A percentile compares a stretch with the other conserved stretches of the same genome.
These are phyloP conservation scores for Triops longicaudatus DNA, from an alignment of 1,140 invertebrate species.

Conservation along the genomic window DNA sequence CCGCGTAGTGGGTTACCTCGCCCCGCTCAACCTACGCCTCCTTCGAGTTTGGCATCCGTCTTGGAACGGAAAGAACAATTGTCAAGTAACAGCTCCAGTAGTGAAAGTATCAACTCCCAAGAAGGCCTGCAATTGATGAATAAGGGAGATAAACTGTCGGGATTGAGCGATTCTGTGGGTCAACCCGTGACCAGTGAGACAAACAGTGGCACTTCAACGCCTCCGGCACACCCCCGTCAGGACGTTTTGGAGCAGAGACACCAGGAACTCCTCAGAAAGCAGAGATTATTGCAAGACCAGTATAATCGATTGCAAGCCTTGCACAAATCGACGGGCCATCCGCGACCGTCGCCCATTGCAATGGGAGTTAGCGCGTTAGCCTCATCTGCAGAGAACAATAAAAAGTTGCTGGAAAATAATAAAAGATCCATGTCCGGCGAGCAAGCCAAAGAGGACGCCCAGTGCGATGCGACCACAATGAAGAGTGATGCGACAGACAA, in stretches of 20 bases:
- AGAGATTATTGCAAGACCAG: conserved; percentile 76
- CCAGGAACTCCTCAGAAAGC: conserved; percentile 73
- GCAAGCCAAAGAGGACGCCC: neutral
- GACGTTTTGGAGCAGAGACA: conserved; percentile 71
- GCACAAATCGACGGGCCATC: conserved; percentile 40
- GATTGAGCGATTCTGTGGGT: neutral
- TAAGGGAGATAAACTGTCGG: conserved; percentile 13
- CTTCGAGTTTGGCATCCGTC: conserved; percentile 1
- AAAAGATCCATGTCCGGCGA: neutral
- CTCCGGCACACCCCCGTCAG: conserved; percentile 46
- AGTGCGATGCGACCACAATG: neutral
- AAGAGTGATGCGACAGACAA: neutral
- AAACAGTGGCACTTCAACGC: neutral
- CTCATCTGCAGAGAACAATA: neutral
- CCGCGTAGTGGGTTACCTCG: neutral
- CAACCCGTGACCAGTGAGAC: neutral
- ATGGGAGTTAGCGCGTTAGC: neutral
- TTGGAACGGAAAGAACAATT: conserved; percentile 31
- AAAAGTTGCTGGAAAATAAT: conserved; percentile 7
- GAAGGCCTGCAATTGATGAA: conserved; percentile 46
- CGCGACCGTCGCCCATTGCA: conserved; percentile 16
- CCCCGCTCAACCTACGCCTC: neutral
- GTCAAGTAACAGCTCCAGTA: conserved; percentile 53
- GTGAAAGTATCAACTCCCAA: conserved; percentile 68
- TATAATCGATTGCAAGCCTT: conserved; percentile 76